These are phyloP conservation scores for Mungos mungo DNA, from an alignment of 2,113 vertebrate species.

Conservation along the genomic window DNA sequence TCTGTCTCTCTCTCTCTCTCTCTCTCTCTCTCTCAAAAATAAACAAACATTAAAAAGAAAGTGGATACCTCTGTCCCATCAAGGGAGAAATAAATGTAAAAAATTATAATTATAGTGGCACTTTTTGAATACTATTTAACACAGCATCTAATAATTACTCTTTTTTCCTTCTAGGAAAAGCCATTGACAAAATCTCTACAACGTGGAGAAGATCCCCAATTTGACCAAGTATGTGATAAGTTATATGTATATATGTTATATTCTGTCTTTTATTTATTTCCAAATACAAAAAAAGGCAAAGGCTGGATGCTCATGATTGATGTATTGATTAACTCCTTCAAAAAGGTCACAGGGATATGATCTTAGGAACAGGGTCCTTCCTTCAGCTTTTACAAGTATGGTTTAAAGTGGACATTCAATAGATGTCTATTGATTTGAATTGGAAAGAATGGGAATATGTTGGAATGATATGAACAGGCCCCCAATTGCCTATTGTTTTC, in stretches of 20 bases:
- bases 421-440: neutral
- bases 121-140: neutral
- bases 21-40: too few species aligned
- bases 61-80: neutral
- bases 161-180: constrained; percentile 91
- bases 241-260: neutral
- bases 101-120: neutral
- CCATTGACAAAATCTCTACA: constrained; percentile 97
- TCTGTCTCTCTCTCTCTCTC: too few species aligned
- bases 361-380: neutral
- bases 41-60: neutral
- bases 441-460: neutral
- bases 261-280: neutral
- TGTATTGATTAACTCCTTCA: neutral
- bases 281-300: neutral
- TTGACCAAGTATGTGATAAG: constrained; percentile 94
- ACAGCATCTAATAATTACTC: constrained; percentile 19
- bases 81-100: constrained; percentile 5
- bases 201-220: constrained; percentile 96
- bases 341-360: neutral
- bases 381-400: neutral
- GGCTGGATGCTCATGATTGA: neutral
- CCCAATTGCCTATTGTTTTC: neutral
- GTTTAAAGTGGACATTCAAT: neutral
- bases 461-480: neutral